A percentile compares a stretch with the other conserved stretches of the same genome.
phyloP scores from a whole-genome alignment of 2,797 vertebrate genomes.

The Fistularia commersonii region DNA sequence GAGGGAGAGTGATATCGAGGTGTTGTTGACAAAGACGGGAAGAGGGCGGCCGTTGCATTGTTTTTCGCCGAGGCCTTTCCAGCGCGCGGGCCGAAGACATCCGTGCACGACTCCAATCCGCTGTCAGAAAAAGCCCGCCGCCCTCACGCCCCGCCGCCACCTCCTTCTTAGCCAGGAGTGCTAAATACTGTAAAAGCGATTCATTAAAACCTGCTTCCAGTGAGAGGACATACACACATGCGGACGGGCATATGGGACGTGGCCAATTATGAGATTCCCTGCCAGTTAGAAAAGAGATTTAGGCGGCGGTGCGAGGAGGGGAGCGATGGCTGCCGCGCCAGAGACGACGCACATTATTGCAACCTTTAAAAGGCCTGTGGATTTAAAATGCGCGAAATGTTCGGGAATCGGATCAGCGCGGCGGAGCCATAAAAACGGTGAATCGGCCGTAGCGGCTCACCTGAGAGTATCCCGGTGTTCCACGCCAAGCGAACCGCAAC shows the following conservation, averaged over 20 bases:
- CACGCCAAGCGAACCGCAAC: too few species aligned
- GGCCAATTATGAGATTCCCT: constrained; percentile 74
- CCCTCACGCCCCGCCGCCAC: constrained; percentile 47
- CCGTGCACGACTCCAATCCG: constrained; percentile 30
- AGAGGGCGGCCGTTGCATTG: constrained; percentile 27
- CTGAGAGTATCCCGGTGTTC: too few species aligned
- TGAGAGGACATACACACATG: constrained; percentile 67
- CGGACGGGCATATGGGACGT: constrained; percentile 69
- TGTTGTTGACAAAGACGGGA: constrained; percentile 36
- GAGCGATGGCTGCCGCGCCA: constrained; percentile 56
- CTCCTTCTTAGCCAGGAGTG: constrained; percentile 63
- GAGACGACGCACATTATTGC: constrained; percentile 53
- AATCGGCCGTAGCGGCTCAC: too few species aligned
- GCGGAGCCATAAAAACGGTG: too few species aligned
- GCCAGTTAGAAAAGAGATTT: constrained; percentile 75
- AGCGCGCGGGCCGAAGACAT: constrained; percentile 28
- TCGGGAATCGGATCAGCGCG: too few species aligned
- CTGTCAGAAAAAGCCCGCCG: too few species aligned
- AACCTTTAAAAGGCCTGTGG: constrained; percentile 23
- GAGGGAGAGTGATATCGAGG: constrained; percentile 34
- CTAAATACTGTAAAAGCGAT: constrained; percentile 73
- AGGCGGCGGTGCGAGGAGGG: constrained; percentile 65
- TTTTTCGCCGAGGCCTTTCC: constrained; percentile 47
- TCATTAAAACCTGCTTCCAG: constrained; percentile 76
- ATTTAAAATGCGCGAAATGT: too few species aligned